Percentiles rank a stretch among this genome's conserved stretches.
phyloP scores from a whole-genome alignment of 2,888 invertebrate genomes.

The Sepioteuthis lessoniana region DNA sequence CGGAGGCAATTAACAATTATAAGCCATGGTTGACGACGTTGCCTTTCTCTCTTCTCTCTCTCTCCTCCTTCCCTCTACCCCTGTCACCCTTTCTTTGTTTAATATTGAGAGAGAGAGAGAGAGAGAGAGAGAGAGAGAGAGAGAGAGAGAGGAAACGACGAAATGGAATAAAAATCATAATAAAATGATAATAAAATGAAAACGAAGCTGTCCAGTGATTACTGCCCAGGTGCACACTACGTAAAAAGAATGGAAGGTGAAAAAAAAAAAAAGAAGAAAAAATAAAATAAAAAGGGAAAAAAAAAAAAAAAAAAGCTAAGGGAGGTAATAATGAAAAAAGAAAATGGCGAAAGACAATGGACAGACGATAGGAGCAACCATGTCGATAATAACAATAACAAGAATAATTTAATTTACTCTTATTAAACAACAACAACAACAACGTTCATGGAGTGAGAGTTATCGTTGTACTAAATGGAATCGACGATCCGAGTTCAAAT shows the following conservation, averaged over 20 bases:
- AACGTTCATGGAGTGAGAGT: too few relatives aligned
- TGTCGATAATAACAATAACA: background rate
- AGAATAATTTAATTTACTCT: background rate
- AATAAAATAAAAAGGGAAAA: too few relatives aligned
- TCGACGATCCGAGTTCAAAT: too few relatives aligned
- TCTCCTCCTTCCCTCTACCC: accelerated
- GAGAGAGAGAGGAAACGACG: background rate
- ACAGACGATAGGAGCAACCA: background rate
- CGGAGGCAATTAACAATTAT: background rate
- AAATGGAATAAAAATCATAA: background rate
- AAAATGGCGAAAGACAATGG: background rate
- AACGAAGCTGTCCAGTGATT: too few relatives aligned
- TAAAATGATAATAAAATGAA: too few relatives aligned
- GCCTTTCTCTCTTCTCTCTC: background rate
- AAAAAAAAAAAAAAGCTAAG: too few relatives aligned
- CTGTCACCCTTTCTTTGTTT: background rate
- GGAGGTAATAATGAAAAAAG: background rate
- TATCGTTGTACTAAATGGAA: too few relatives aligned
- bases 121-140: background rate
- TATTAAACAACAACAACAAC: background rate
- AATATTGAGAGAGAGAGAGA: background rate
- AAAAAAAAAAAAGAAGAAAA: too few relatives aligned
- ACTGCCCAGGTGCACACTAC: too few relatives aligned
- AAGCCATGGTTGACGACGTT: background rate
- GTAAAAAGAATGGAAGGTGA: too few relatives aligned